These are phyloP conservation scores for Uloborus diversus DNA, from an alignment of 1,140 invertebrate genomes.

Conservation along the genomic window DNA sequence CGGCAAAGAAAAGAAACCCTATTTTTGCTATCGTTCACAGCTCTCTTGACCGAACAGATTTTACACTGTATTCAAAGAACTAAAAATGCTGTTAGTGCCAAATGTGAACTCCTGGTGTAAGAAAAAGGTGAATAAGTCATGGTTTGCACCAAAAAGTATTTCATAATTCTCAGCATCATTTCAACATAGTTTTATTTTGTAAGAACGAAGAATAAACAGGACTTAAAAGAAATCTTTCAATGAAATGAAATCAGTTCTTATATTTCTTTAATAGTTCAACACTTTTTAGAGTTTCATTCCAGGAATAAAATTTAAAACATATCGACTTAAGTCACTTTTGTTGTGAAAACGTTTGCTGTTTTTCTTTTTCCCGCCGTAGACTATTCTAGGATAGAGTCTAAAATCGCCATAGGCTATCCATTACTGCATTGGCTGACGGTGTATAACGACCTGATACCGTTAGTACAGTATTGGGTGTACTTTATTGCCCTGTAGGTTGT, in stretches of 20 bases:
- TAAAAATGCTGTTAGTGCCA: slow-evolving; percentile 12
- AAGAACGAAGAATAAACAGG: no score
- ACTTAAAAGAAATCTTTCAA: no score
- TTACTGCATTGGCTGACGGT: slow-evolving; percentile 39
- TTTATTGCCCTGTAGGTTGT: slow-evolving; percentile 43
- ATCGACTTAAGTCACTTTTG: slow-evolving; percentile 8
- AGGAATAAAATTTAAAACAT: background rate
- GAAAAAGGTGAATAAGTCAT: slow-evolving; percentile 21
- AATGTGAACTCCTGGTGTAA: background rate
- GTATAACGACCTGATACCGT: slow-evolving; percentile 52
- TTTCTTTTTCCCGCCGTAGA: slow-evolving; percentile 11
- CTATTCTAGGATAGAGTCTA: slow-evolving; percentile 40
- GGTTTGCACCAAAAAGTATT: background rate
- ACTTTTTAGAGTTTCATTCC: background rate
- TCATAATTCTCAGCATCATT: no score
- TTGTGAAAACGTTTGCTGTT: background rate
- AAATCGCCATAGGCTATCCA: slow-evolving; percentile 52
- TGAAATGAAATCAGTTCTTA: no score
- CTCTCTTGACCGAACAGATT: background rate
- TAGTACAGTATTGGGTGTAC: slow-evolving; percentile 46
- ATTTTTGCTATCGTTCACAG: slow-evolving; percentile 12
- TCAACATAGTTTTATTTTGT: no score
- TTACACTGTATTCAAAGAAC: slow-evolving; percentile 46
- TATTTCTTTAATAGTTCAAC: no score
- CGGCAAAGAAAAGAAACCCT: background rate